These are phyloP conservation scores for Agrotis segetum DNA, from an alignment of 2,888 invertebrate genomes.

Conservation along the genomic window DNA sequence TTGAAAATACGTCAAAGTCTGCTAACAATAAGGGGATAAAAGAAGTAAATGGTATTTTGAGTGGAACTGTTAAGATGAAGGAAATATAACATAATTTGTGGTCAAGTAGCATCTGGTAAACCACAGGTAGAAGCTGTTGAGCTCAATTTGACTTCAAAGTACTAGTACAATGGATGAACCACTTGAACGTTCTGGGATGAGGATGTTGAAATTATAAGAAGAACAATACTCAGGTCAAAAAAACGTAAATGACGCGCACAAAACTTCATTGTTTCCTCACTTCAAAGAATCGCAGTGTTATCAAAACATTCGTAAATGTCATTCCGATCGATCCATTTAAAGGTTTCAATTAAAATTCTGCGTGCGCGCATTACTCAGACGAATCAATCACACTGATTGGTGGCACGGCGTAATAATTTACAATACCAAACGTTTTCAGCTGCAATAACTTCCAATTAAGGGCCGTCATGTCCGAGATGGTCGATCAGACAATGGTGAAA, in stretches of 20 bases:
- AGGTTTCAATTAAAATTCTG: conserved; percentile 71
- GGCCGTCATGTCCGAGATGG: conserved; percentile 71
- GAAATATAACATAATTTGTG: conserved; percentile 44
- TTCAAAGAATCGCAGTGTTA: conserved; percentile 52
- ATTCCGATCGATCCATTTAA: conserved; percentile 57
- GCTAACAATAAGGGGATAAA: conserved; percentile 27
- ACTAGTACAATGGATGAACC: too few species aligned
- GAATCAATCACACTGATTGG: conserved; percentile 84
- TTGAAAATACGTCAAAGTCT: conserved; percentile 31
- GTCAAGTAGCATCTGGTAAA: conserved; percentile 33
- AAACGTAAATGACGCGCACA: conserved; percentile 34
- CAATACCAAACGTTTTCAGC: conserved; percentile 77
- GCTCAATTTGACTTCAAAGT: not conserved
- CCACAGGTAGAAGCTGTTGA: conserved; percentile 28
- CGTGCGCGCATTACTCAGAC: conserved; percentile 70
- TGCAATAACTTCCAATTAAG: conserved; percentile 87
- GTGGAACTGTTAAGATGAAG: conserved; percentile 18
- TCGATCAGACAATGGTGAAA: conserved; percentile 68
- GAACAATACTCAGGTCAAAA: conserved; percentile 29
- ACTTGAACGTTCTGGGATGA: not conserved
- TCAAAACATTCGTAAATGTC: conserved; percentile 56
- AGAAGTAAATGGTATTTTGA: conserved; percentile 28
- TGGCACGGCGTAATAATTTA: conserved; percentile 79
- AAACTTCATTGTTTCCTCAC: conserved; percentile 47
- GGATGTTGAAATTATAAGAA: conserved; percentile 21